Evolutionary conservation across 2,888 invertebrate genomes (phyloP).

Genomic region (Cataglyphis albicans): DNA sequence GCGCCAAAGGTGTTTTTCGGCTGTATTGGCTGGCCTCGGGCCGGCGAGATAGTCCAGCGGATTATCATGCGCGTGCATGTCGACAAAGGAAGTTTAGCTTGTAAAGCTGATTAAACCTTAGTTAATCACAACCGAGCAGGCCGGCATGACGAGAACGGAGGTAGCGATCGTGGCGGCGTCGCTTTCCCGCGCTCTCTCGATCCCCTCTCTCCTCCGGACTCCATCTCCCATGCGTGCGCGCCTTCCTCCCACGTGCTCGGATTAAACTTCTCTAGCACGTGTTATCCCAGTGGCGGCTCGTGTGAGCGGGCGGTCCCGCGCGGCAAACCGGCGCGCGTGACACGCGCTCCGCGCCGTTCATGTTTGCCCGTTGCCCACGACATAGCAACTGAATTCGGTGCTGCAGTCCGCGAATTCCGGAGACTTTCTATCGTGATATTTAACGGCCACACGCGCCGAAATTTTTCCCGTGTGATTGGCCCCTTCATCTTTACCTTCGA

Average conservation of each 20-base stretch:
- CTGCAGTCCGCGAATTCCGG: conserved; percentile 83
- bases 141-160: conserved; percentile 66
- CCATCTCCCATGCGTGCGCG: neutral
- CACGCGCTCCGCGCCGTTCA: conserved; percentile 57
- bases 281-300: conserved; percentile 72
- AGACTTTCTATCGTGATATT: conserved; percentile 79
- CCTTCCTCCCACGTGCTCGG: neutral
- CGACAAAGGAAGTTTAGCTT: conserved; percentile 85
- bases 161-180: neutral
- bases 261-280: conserved; percentile 54
- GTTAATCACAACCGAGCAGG: conserved; percentile 84
- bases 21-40: conserved; percentile 26
- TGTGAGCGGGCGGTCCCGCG: conserved; percentile 83
- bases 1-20: conserved; percentile 50
- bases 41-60: conserved; percentile 78
- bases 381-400: conserved; percentile 85
- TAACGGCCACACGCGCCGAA: conserved; percentile 63
- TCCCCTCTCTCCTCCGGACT: neutral
- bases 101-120: conserved; percentile 86
- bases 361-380: conserved; percentile 74
- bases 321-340: conserved; percentile 77
- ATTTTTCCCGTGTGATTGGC: conserved; percentile 19
- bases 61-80: conserved; percentile 85
- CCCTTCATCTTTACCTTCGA: neutral
- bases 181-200: neutral